Evolutionary conservation across 2,113 vertebrate species (phyloP).

Genomic region (Castor canadensis): DNA sequence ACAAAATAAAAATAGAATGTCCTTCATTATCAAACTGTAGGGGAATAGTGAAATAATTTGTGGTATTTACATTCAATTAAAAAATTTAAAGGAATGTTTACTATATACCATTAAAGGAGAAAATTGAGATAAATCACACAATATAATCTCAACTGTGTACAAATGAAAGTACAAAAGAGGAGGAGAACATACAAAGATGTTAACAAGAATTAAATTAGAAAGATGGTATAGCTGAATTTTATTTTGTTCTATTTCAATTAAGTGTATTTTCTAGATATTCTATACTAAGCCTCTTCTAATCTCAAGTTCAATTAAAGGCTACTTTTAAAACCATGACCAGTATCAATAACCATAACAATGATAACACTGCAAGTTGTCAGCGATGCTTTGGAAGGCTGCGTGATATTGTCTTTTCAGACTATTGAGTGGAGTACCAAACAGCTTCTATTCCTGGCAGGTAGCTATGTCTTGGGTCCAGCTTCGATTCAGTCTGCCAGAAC

Average conservation of each 20-base stretch:
- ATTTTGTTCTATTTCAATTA: background rate
- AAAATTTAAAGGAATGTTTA: background rate
- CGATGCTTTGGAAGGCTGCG: background rate
- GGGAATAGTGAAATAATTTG: background rate
- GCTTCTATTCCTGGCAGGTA: background rate
- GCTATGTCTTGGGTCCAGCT: accelerated
- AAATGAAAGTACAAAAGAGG: background rate
- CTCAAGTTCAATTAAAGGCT: background rate
- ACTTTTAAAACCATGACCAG: background rate
- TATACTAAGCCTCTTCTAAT: background rate
- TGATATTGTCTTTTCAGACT: background rate
- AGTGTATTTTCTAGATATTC: background rate
- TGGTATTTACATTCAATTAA: no score
- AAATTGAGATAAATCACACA: background rate
- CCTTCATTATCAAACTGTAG: background rate
- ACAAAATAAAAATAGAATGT: background rate
- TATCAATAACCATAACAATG: background rate
- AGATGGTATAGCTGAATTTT: background rate
- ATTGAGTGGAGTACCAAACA: background rate
- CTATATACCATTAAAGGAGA: background rate
- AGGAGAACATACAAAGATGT: background rate
- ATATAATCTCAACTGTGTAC: background rate
- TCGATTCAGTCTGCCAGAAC: no score
- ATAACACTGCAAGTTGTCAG: no score
- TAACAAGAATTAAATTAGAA: background rate